These are phyloP conservation scores for Rhingia rostrata DNA, from an alignment of 2,888 invertebrate genomes.

Conservation along the genomic window DNA sequence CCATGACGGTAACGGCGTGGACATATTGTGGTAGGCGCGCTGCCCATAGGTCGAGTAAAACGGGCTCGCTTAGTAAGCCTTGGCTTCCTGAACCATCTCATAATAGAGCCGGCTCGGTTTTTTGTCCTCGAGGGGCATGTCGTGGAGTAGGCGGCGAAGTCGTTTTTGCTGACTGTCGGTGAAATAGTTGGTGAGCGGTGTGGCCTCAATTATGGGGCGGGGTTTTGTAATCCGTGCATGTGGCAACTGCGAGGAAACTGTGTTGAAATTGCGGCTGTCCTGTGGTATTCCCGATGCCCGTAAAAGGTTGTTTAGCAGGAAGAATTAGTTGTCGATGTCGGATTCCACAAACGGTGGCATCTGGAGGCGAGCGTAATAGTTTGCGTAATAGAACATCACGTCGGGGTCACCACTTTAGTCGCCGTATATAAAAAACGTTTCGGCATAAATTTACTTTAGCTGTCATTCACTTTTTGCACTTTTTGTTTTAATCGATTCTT, in stretches of 20 bases:
- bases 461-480: too few species aligned
- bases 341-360: too few species aligned
- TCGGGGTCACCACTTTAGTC: too few species aligned
- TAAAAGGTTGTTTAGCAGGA: constrained; percentile 9
- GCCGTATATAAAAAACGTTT: too few species aligned
- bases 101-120: constrained; percentile 33
- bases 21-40: background rate
- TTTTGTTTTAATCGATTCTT: too few species aligned
- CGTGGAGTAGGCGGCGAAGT: background rate
- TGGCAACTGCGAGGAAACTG: constrained; percentile 31
- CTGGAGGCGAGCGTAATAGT: too few species aligned
- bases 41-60: too few species aligned
- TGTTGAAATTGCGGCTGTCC: constrained; percentile 21
- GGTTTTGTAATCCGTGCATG: too few species aligned
- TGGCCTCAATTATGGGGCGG: constrained; percentile 11
- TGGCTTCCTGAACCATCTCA: constrained; percentile 20
- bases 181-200: constrained; percentile 14
- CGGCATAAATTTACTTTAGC: too few species aligned
- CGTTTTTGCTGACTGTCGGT: constrained; percentile 23
- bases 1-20: constrained; percentile 13
- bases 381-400: too few species aligned
- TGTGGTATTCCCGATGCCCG: constrained; percentile 13
- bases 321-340: too few species aligned
- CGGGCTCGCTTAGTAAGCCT: constrained; percentile 22
- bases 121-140: constrained; percentile 6